Evolutionary conservation across 1,140 invertebrate genomes (phyloP).

Genomic region (Phenacoccus solenopsis): DNA sequence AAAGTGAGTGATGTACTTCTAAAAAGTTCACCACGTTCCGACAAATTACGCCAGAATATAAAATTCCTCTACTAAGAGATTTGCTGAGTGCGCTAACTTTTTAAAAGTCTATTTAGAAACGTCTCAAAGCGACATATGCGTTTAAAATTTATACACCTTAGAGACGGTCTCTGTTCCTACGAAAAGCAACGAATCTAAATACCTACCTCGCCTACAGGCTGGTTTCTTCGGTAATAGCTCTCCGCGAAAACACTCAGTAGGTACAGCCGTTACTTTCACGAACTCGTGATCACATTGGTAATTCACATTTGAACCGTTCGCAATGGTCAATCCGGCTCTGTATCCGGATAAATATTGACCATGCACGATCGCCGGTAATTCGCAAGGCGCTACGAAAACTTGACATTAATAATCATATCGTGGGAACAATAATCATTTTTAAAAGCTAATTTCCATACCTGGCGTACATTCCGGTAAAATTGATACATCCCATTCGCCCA

Average conservation of each 20-base stretch:
- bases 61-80: too few species aligned
- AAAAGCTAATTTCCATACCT: conserved; percentile 34
- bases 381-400: conserved; percentile 57
- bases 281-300: conserved; percentile 52
- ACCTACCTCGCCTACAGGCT: conserved; percentile 35
- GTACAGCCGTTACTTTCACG: conserved; percentile 35
- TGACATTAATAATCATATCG: too few species aligned
- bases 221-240: conserved; percentile 45
- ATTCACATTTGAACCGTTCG: conserved; percentile 55
- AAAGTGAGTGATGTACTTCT: too few species aligned
- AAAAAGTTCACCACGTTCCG: too few species aligned
- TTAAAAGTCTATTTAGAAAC: too few species aligned
- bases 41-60: too few species aligned
- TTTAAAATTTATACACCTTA: too few species aligned
- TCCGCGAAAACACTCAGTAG: conserved; percentile 53
- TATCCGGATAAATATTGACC: conserved; percentile 64
- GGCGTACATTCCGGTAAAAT: conserved; percentile 57
- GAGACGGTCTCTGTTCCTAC: too few species aligned
- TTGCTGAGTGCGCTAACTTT: too few species aligned
- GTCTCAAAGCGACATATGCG: too few species aligned
- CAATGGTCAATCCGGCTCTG: conserved; percentile 58
- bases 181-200: too few species aligned
- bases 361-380: conserved; percentile 52
- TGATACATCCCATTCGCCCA: conserved; percentile 61
- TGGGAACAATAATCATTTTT: too few species aligned